A percentile compares a stretch with the other conserved stretches of the same genome.
Conservation (phyloP, 2,888 invertebrate species). For the Elysia crispata region DNA sequence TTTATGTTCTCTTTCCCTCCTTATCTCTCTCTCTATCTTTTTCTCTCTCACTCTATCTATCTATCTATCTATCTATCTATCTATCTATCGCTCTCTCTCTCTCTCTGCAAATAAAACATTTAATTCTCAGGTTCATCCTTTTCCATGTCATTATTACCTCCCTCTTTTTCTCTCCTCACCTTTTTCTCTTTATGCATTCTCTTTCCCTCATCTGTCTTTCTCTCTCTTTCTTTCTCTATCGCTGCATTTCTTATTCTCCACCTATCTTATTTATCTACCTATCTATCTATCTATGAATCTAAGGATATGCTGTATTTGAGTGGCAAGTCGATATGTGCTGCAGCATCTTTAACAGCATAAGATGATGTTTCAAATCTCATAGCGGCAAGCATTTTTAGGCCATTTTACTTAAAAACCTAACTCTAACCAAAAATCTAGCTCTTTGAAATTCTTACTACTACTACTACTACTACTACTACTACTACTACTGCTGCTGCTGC, state of each 20-base stretch:
- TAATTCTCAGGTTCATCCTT: background rate
- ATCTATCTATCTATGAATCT: too few species aligned
- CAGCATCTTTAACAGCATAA: too few species aligned
- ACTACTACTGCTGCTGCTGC: too few species aligned
- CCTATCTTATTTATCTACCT: background rate
- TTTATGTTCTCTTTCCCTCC: background rate
- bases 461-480: too few species aligned
- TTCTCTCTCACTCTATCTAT: constrained; percentile 13
- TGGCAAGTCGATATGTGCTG: too few species aligned
- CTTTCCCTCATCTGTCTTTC: background rate
- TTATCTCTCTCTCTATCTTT: constrained; percentile 10
- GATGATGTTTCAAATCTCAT: too few species aligned
- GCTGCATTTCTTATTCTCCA: background rate
- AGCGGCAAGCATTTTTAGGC: too few species aligned
- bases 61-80: background rate
- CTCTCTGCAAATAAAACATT: too few species aligned
- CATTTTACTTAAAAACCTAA: too few species aligned
- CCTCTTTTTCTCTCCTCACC: background rate
- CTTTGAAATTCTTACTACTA: too few species aligned
- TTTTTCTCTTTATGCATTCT: background rate
- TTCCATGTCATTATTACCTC: background rate
- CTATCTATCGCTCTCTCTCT: constrained; percentile 12
- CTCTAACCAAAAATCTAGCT: too few species aligned
- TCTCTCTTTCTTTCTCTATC: background rate
- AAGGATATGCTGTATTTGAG: too few species aligned